These are phyloP conservation scores for Temnopleurus reevesii DNA, from an alignment of 53 echinoderm and acorn worm genomes.

Conservation along the genomic window DNA sequence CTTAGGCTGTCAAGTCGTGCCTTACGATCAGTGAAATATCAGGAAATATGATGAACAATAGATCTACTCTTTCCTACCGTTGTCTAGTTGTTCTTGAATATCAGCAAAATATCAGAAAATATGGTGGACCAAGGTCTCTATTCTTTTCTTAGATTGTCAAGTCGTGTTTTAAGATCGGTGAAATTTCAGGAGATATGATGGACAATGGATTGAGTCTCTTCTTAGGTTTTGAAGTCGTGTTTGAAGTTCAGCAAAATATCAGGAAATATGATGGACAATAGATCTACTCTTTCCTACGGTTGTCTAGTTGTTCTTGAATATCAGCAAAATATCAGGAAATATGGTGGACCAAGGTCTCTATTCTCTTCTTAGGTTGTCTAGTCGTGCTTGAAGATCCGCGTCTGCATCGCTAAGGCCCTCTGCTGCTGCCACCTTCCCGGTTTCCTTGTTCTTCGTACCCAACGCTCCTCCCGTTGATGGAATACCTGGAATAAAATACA, in stretches of 20 bases:
- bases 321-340: neutral
- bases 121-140: constrained; percentile 26
- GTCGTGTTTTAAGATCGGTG: constrained; percentile 90
- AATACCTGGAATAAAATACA: constrained; percentile 59
- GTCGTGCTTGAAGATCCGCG: constrained; percentile 92
- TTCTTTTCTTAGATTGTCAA: constrained; percentile 93
- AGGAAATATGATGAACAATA: no score
- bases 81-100: neutral
- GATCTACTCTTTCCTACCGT: no score
- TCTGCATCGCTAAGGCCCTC: constrained; percentile 83
- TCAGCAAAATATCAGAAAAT: neutral
- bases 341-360: constrained; percentile 26
- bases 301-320: neutral
- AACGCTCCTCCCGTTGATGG: constrained; percentile 86
- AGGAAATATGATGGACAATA: no score
- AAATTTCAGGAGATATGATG: no score
- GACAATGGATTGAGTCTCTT: no score
- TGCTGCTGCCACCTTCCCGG: constrained; percentile 71
- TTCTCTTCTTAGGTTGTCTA: constrained; percentile 94
- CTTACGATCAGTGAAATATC: no score
- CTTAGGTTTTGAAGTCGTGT: no score
- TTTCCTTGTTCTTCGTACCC: constrained; percentile 58
- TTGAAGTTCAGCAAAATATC: no score
- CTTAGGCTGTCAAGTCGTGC: no score
- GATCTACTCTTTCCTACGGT: no score